Evolutionary conservation across 2,888 invertebrate genomes (phyloP).

Genomic region (Lysandra coridon): DNA sequence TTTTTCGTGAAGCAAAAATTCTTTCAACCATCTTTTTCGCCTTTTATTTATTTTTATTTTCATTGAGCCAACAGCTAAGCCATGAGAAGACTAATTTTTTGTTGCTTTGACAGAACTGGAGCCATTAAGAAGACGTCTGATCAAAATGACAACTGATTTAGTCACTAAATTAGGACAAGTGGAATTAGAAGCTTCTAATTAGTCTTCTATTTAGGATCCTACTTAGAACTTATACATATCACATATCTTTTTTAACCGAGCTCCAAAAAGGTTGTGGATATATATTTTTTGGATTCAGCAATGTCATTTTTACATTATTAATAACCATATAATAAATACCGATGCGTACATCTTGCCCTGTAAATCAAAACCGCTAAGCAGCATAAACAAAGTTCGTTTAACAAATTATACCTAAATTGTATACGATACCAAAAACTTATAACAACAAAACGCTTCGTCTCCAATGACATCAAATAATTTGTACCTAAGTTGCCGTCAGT

Average conservation of each 20-base stretch:
- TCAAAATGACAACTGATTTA: no score
- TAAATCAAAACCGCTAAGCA: neutral
- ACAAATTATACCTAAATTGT: conserved; percentile 21
- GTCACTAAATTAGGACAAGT: no score
- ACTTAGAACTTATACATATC: no score
- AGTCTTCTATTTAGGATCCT: no score
- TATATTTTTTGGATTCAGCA: neutral
- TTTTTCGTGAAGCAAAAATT: no score
- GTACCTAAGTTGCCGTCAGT: conserved; percentile 6
- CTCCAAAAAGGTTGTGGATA: neutral
- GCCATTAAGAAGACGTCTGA: no score
- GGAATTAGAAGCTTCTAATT: no score
- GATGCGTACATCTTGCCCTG: neutral
- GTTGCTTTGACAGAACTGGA: no score
- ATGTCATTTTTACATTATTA: neutral
- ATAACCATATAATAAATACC: neutral
- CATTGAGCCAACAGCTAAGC: no score
- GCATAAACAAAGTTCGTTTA: neutral
- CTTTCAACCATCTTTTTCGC: no score
- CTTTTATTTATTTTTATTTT: no score
- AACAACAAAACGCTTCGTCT: neutral
- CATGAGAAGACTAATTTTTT: no score
- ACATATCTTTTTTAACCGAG: neutral
- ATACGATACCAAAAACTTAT: conserved; percentile 1
- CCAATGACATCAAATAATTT: neutral